Percentiles rank a stretch among this genome's conserved stretches.
Conservation (phyloP, 1,140 invertebrate genomes). For the Laupala kohalensis region DNA sequence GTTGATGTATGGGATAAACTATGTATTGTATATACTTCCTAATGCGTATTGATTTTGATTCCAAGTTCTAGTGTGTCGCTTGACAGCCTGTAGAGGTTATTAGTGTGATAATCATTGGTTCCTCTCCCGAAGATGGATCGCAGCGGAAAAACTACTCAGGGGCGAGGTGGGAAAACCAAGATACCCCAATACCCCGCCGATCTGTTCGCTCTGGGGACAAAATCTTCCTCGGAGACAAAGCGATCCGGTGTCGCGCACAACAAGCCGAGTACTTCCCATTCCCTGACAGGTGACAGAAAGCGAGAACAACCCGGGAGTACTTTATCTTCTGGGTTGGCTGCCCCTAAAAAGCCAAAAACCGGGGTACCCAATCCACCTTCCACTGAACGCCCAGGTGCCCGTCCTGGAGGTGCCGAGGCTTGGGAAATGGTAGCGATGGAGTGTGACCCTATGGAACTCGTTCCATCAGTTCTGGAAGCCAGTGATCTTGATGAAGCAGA, state of each 20-base stretch:
- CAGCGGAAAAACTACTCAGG: constrained; percentile 13
- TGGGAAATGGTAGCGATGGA: constrained; percentile 44
- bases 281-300: constrained; percentile 32
- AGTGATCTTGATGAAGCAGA: constrained; percentile 46
- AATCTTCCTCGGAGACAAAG: constrained; percentile 37
- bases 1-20: too few relatives aligned
- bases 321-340: constrained; percentile 24
- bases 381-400: neutral
- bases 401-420: constrained; percentile 28
- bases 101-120: too few relatives aligned
- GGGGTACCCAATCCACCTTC: constrained; percentile 13
- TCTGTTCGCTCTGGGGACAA: constrained; percentile 45
- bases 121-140: too few relatives aligned
- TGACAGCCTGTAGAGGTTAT: too few relatives aligned
- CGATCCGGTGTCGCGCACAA: constrained; percentile 32
- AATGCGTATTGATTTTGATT: too few relatives aligned
- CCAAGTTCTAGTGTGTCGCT: too few relatives aligned
- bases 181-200: constrained; percentile 45
- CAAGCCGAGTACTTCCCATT: constrained; percentile 31
- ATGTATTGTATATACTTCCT: too few relatives aligned
- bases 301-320: constrained; percentile 34
- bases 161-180: constrained; percentile 44
- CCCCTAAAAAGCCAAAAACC: constrained; percentile 33
- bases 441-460: constrained; percentile 42
- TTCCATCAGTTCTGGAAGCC: constrained; percentile 40